Base-by-base conservation (phyloP, 2,113 vertebrate species). In the Australoheros scitulus region DNA sequence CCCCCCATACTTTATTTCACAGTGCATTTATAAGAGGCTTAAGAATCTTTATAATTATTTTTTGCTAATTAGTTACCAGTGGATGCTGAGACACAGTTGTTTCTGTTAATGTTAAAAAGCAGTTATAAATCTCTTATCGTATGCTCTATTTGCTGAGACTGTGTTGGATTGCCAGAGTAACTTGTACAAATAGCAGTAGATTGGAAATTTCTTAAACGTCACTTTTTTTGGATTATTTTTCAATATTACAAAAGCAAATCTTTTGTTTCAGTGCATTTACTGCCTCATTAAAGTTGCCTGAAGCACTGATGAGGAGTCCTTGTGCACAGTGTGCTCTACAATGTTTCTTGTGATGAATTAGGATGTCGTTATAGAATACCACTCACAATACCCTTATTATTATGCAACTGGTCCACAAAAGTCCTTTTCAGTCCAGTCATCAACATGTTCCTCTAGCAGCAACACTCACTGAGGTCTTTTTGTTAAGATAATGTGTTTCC, bases 401-500 rank as follows among this genome's bases (percentile, higher is more conserved):
- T 79, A 70, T 81, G 50, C 32, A 59, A 43, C 32, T 32, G 26
- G 61, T 82, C 52, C 63, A 36, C 20, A 87, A 77, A 89, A 81
- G 24, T 61, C 50, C 38, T 77, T 32, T 87, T 77, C 57, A 61
- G 81, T 80, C 83, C 82, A 84, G 79, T 89, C 88, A 86, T 91
- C 84, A 87, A 74, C 85, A 88, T 89, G 90, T 86, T 87, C 77
- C 82, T 84, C 50, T 60, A 58, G 85, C 77, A 79, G 83, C 63
- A 65, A 83, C 76, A 77, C 75, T 83, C 77, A 83, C 61, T 86
- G 82, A 85, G 34, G 64, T 57, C 85, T 77, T 89, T 89, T 83
- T 82, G 57, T 76, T 85, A 85, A 92, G 90, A 93, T 93, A 91
- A 92, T 92, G 86, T 86, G 59, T 88, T 93, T 91, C 83, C 81